Evolutionary conservation across 2,113 vertebrate species (phyloP).

Genomic region (Felis catus): F.catus_Fca126_mat1.0 CM031412.1:120251501-120252000

Average conservation of each 20-base stretch:
- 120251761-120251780: not conserved
- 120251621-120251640: not conserved
- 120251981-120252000: constrained; percentile 1
- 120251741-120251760: not conserved
- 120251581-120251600: not conserved
- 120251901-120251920: not conserved
- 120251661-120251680: not conserved
- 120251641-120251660: not conserved
- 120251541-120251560: not conserved
- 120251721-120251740: not conserved
- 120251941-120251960: no score
- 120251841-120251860: not conserved
- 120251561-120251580: not conserved
- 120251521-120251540: not conserved
- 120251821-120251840: not conserved
- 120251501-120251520: not conserved
- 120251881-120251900: not conserved
- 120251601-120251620: not conserved
- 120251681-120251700: not conserved
- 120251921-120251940: not conserved
- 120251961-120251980: not conserved
- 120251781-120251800: not conserved
- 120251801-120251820: not conserved
- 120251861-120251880: not conserved
- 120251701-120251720: not conserved